phyloP scores from a whole-genome alignment of 2,113 vertebrate species.

The Myotis lucifugus region DNA sequence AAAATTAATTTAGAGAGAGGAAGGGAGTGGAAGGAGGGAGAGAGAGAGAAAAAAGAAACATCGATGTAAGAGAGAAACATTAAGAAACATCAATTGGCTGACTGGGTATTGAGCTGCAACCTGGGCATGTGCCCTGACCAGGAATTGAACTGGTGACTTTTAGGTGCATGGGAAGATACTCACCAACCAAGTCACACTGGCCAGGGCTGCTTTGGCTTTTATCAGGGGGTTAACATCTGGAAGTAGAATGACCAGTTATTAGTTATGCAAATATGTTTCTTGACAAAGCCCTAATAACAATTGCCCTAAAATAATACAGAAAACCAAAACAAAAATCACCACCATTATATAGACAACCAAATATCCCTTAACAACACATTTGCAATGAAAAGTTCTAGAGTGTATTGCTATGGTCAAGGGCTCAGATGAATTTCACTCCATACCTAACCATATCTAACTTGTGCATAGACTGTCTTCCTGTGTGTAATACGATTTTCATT shows the following conservation, averaged over 20 bases:
- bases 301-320: background rate
- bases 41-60: too few relatives aligned
- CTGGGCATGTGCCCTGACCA: too few relatives aligned
- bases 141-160: too few relatives aligned
- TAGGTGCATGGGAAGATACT: too few relatives aligned
- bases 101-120: too few relatives aligned
- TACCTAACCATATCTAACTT: background rate
- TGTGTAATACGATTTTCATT: constrained; percentile 64
- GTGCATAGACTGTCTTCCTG: background rate
- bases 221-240: background rate
- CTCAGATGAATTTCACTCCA: constrained; percentile 57
- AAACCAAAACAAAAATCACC: background rate
- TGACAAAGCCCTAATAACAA: background rate
- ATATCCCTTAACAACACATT: background rate
- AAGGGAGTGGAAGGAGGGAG: too few relatives aligned
- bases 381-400: constrained; percentile 18
- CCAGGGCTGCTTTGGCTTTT: background rate
- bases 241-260: background rate
- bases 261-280: constrained; percentile 32
- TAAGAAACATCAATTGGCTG: too few relatives aligned
- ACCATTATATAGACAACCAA: background rate
- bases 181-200: too few relatives aligned
- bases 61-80: too few relatives aligned
- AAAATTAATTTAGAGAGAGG: too few relatives aligned
- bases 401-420: constrained; percentile 9